Percentiles rank a stretch among this genome's conserved stretches.
These are phyloP conservation scores for Periplaneta americana DNA, from an alignment of 1,140 invertebrate species.

Conservation along the genomic window DNA sequence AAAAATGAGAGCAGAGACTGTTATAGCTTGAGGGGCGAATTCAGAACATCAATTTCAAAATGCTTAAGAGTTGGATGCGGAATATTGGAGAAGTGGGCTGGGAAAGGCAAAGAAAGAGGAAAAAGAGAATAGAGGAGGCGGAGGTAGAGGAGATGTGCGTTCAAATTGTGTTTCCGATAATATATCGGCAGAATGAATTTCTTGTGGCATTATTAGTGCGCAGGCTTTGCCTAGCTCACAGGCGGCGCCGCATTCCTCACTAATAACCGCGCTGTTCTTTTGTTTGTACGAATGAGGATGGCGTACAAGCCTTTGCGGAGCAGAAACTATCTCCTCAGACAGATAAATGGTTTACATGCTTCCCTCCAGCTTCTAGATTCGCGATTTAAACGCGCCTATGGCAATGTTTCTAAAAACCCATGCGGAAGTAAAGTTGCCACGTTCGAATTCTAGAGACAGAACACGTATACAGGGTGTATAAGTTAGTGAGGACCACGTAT, in stretches of 20 bases:
- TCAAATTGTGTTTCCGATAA: background rate
- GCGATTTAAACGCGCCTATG: too few relatives aligned
- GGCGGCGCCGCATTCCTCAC: background rate
- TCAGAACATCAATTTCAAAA: background rate
- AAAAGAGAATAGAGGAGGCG: background rate
- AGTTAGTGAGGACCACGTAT: too few relatives aligned
- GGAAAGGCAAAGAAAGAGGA: background rate
- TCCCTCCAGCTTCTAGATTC: too few relatives aligned
- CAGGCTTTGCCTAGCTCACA: background rate
- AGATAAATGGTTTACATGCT: too few relatives aligned
- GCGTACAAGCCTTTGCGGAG: too few relatives aligned
- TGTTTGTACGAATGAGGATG: background rate
- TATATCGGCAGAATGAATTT: background rate
- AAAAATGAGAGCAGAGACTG: background rate
- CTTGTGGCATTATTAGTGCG: background rate
- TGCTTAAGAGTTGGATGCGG: background rate
- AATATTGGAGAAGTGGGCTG: background rate
- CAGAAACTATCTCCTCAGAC: too few relatives aligned
- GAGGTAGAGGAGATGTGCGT: background rate
- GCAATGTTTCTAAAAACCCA: too few relatives aligned
- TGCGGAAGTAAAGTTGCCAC: too few relatives aligned
- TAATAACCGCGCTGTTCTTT: background rate
- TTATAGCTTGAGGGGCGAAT: background rate
- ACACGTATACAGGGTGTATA: too few relatives aligned
- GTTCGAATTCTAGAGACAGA: too few relatives aligned